Conservation (phyloP, 1,140 invertebrate genomes). For the Mercenaria mercenaria region DNA sequence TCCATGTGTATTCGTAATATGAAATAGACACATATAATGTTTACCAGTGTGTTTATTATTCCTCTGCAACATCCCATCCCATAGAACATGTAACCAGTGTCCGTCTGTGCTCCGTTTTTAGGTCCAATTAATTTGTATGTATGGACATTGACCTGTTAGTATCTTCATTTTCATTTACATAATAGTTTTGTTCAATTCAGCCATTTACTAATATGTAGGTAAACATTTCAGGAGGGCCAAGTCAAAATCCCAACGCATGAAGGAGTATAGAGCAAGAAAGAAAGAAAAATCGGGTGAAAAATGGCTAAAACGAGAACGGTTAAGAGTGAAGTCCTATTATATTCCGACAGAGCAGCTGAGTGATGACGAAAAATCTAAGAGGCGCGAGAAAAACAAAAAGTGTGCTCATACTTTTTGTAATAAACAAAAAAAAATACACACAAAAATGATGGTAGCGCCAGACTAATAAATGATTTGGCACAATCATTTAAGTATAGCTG, state of each 20-base stretch:
- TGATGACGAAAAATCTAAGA: not conserved
- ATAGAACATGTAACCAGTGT: too few relatives aligned
- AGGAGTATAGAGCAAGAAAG: not conserved
- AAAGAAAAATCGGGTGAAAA: not conserved
- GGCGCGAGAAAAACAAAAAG: not conserved
- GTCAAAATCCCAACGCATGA: conserved; percentile 19
- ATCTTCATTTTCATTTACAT: too few relatives aligned
- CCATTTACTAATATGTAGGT: not conserved
- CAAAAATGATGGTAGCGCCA: too few relatives aligned
- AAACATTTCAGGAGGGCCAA: conserved; percentile 36
- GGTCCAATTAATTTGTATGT: too few relatives aligned
- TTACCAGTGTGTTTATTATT: too few relatives aligned
- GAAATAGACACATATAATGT: too few relatives aligned
- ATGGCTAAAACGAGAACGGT: not conserved
- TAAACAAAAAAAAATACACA: not conserved
- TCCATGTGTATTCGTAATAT: too few relatives aligned
- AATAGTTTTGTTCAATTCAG: too few relatives aligned
- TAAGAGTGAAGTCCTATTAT: not conserved
- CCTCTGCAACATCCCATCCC: too few relatives aligned
- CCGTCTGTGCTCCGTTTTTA: too few relatives aligned
- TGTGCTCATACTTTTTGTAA: not conserved
- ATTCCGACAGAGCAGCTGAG: not conserved
- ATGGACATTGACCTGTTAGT: too few relatives aligned
- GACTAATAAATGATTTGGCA: not conserved
- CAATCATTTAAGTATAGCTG: not conserved